Evolutionary conservation across 2,888 invertebrate species (phyloP), one percentile per base, ranked within the genome.

Genomic region (Alloscopus bannaensis): DNA sequence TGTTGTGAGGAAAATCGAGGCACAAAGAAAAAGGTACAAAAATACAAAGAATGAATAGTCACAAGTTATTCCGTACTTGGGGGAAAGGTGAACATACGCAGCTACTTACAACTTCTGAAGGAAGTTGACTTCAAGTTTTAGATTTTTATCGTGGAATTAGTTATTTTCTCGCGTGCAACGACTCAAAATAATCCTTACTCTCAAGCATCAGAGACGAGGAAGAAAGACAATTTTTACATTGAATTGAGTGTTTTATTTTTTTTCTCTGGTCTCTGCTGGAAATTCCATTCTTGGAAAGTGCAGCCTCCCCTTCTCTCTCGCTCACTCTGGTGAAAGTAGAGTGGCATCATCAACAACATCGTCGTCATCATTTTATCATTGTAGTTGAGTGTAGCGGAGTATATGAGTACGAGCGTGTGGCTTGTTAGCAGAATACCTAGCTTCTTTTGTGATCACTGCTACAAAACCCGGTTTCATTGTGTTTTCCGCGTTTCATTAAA

Each of bases 91-190:
- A n/a, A 18, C 50, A 18, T 18, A 11, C 4, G 47, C 47, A n/a
- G 3, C 18, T n/a, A 20, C 55, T 55, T 55, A 3, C 26, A 36
- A 13, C 24, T 60, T 36, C 20, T 60, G 36, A 42, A n/a, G 64
- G 18, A 45, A 64, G 45, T 47, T 64, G n/a, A 45, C 40, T 40
- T 62, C 31, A 40, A 62, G 62, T n/a, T 62, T 62, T 62, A 62
- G 47, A 45, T 64, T 64, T 24, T 64, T 47, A 64, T 64, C 64
- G 16, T 45, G 47, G 64, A 64, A 64, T 64, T 64, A 64, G 64
- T 28, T 64, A 26, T 45, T 42, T 62, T 31, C 42, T 42, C n/a
- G 24, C 20, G 40, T 55, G 55, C 55, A 16, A 3, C 31, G 31
- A n/a, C 59, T 31, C 31, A 59, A 59, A 59, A 31, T 59, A 59